A percentile compares a stretch with the other conserved stretches of the same genome.
These are phyloP conservation scores for Alosa sapidissima DNA, from an alignment of 2,797 vertebrate species.

Conservation along the genomic window DNA sequence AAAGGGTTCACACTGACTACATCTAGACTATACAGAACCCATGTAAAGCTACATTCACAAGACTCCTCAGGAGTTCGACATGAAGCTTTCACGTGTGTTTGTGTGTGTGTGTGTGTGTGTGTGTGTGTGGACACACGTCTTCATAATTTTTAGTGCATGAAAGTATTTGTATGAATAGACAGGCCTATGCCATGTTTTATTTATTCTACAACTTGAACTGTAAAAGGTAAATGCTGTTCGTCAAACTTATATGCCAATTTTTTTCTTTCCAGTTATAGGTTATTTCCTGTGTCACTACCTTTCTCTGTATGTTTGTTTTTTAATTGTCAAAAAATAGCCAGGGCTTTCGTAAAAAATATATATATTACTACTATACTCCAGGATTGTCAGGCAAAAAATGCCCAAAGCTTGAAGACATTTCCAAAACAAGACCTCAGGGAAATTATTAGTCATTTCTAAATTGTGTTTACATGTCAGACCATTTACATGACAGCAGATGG, in stretches of 20 bases:
- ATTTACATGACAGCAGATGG: not conserved
- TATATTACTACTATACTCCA: not conserved
- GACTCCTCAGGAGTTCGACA: slow-evolving; percentile 45
- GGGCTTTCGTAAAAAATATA: not conserved
- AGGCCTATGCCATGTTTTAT: slow-evolving; percentile 33
- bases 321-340: slow-evolving; percentile 13
- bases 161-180: slow-evolving; percentile 36
- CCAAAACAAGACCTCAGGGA: not conserved
- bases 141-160: too few relatives aligned
- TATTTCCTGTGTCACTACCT: slow-evolving; percentile 17
- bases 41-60: slow-evolving; percentile 61
- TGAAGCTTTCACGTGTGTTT: slow-evolving; percentile 62
- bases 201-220: slow-evolving; percentile 44
- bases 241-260: not conserved
- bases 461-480: not conserved
- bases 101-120: slow-evolving; percentile 58
- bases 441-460: not conserved
- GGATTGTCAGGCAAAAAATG: not conserved
- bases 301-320: not conserved
- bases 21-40: slow-evolving; percentile 85
- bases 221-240: slow-evolving; percentile 1
- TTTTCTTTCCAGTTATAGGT: not conserved
- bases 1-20: slow-evolving; percentile 77
- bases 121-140: slow-evolving; percentile 47
- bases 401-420: not conserved